phyloP scores from a whole-genome alignment of 2,113 vertebrate genomes.

The Balaeniceps rex region DNA sequence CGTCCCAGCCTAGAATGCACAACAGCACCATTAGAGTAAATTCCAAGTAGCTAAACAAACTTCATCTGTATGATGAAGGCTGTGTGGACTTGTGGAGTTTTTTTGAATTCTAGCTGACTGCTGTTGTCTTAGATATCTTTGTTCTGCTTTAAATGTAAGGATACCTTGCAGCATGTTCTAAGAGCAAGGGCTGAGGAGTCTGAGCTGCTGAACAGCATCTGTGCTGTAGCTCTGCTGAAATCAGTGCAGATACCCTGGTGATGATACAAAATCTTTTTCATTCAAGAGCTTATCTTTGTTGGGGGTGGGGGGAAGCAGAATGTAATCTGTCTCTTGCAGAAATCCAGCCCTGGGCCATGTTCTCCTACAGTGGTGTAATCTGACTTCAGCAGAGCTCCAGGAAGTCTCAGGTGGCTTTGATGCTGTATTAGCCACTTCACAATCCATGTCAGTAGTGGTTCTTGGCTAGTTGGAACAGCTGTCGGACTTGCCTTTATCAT shows the following conservation, averaged over 20 bases:
- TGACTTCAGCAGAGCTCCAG: not conserved
- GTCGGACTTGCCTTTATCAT: not conserved
- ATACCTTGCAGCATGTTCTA: not conserved
- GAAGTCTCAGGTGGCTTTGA: not conserved
- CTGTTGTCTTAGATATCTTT: not conserved
- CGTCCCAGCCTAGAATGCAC: not conserved
- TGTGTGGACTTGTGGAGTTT: not conserved
- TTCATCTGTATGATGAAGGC: not conserved
- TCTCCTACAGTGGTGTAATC: not conserved
- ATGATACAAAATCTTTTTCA: not conserved
- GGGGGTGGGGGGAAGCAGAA: not conserved
- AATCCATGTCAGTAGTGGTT: not conserved
- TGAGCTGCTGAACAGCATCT: not conserved
- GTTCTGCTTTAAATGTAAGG: not conserved
- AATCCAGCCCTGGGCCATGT: not conserved
- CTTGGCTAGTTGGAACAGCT: not conserved
- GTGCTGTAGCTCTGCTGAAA: not conserved
- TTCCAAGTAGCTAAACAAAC: not conserved
- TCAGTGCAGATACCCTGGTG: not conserved
- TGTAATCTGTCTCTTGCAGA: not conserved
- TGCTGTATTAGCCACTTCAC: not conserved
- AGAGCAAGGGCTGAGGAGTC: not conserved
- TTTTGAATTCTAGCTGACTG: not conserved
- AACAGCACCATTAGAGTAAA: not conserved
- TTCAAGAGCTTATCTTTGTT: not conserved